Evolutionary conservation across 2,888 invertebrate species (phyloP), one percentile per base, ranked within the genome.

Genomic region (Lutraria lutraria): DNA sequence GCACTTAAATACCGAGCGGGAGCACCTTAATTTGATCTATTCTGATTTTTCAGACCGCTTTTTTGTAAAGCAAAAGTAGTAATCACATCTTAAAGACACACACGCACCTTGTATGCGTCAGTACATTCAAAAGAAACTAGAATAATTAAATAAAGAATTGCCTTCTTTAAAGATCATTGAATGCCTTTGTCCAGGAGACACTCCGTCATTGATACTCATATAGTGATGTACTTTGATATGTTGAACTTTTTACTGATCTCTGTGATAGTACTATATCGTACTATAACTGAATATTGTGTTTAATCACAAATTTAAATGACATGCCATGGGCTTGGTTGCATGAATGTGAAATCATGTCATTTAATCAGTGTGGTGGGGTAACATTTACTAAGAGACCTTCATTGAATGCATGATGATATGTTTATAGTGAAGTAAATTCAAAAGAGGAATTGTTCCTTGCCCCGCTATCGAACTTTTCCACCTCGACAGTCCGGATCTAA

Each of bases 21-120:
- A 29, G 76, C 76, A 34, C 29, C 16, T 76, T 76, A 76, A 76
- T 31, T 76, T 34, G 76, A 76, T 76, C 76, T 76, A 15, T 76
- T 0, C 29, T 31, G 76, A 34, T 21, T 68, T 56, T 68, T 68
- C 10, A 25, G 34, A 16, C n/a, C 76, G 15, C 31, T 31, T 31
- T 76, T 34, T 43, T 76, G 25, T 76, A 16, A 3, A 34, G 76
- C 29, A 76, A 76, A 31, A n/a, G 53, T 53, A 53, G 53, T 81
- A 53, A 52, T 53, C 21, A 81, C 53, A 81, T 52, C n/a, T 25
- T 2, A 25, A 81, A 53, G 53, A 13, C 25, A 31, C 43, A 81
- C 15, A 52, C 81, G 13, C 81, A 81, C 43, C 53, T 53, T n/a
- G n/a, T 43, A 34, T 21, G 31, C 31, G 19, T 79, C 79, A 15